These are phyloP conservation scores for Epizoanthus fatuus DNA, from an alignment of 92 coral and sea anemone species.

Conservation along the genomic window DNA sequence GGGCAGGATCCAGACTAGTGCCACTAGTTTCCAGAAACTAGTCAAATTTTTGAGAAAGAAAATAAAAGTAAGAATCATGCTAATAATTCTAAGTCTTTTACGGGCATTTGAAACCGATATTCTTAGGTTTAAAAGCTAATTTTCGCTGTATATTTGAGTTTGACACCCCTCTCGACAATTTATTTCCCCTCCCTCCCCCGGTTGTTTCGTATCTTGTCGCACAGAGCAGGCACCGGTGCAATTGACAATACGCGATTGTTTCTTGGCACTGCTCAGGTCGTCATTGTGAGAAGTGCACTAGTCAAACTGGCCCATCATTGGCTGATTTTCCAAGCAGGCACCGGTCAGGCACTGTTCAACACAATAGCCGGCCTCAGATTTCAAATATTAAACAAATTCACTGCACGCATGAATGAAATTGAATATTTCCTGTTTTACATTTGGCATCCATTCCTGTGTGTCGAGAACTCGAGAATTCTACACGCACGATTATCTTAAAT, in stretches of 20 bases:
- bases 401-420: background rate
- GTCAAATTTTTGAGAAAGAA: too few species aligned
- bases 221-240: slow-evolving; percentile 23
- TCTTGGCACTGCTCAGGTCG: slow-evolving; percentile 14
- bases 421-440: background rate
- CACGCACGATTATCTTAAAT: too few species aligned
- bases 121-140: slow-evolving; percentile 15
- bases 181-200: slow-evolving; percentile 23
- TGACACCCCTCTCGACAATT: slow-evolving; percentile 12
- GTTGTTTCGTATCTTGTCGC: slow-evolving; percentile 9
- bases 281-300: slow-evolving; percentile 25
- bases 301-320: background rate
- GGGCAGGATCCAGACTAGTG: too few species aligned
- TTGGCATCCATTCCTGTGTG: slow-evolving; percentile 9
- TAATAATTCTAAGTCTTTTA: too few species aligned
- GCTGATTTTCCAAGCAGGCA: slow-evolving; percentile 22
- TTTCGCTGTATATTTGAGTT: slow-evolving; percentile 24
- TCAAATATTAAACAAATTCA: slow-evolving; percentile 3
- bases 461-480: too few species aligned
- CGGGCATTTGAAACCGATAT: slow-evolving; percentile 17
- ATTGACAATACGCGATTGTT: slow-evolving; percentile 19
- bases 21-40: too few species aligned
- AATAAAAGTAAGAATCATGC: too few species aligned
- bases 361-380: slow-evolving; percentile 24
- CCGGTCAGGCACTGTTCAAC: slow-evolving; percentile 25